Evolutionary conservation across 2,113 vertebrate species (phyloP).

Genomic region (Oenanthe oenanthe): DNA sequence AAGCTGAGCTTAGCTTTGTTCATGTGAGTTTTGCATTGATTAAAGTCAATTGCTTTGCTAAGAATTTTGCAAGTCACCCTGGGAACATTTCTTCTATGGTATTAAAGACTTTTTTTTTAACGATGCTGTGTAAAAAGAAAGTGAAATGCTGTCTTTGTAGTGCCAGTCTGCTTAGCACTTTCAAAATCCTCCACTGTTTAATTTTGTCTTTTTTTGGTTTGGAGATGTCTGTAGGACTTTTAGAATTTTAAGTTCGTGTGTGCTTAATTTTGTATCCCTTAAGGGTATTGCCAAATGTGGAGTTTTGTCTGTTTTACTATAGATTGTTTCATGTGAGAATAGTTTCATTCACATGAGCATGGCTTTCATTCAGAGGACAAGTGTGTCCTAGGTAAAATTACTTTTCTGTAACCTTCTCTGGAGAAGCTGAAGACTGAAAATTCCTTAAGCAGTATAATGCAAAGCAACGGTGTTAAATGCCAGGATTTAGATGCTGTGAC

Average conservation of each 20-base stretch:
- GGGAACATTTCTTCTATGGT: not conserved
- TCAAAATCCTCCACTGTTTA: not conserved
- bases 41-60: not conserved
- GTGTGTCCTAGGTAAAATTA: not conserved
- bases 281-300: not conserved
- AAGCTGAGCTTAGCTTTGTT: not conserved
- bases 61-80: not conserved
- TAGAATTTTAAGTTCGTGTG: accelerated
- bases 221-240: not conserved
- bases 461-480: not conserved
- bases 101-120: not conserved
- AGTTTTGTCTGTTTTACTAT: not conserved
- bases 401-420: not conserved
- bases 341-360: not conserved
- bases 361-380: not conserved
- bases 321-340: not conserved
- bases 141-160: not conserved
- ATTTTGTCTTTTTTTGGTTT: not conserved
- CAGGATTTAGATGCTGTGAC: not conserved
- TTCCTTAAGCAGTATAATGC: not conserved
- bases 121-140: not conserved
- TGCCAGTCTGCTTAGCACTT: not conserved
- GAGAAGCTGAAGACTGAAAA: not conserved
- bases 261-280: not conserved
- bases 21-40: not conserved